phyloP scores from a whole-genome alignment of 1,140 invertebrate species.

The Drosophila sucinea region DNA sequence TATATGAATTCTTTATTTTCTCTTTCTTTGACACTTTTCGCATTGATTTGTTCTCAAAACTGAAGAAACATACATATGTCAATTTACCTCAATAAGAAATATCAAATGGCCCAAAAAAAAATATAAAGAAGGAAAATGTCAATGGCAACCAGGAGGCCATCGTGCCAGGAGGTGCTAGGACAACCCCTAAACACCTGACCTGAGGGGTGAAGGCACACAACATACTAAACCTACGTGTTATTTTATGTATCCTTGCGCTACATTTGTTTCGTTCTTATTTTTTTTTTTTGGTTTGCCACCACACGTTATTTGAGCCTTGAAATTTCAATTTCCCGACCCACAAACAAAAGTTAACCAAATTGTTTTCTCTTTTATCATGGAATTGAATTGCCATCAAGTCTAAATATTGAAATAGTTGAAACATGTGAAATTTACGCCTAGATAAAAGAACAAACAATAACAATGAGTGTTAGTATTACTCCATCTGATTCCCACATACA shows the following conservation, averaged over 20 bases:
- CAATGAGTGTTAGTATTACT: constrained; percentile 3
- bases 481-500: not conserved
- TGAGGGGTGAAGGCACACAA: not conserved
- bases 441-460: constrained; percentile 5
- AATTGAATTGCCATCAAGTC: constrained; percentile 13
- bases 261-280: not conserved
- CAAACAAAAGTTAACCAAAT: constrained; percentile 11
- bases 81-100: constrained; percentile 1
- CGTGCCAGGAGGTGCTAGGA: not conserved
- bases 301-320: constrained; percentile 6
- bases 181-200: constrained; percentile 7
- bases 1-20: not conserved
- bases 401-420: constrained; percentile 18
- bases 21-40: constrained; percentile 4
- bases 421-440: constrained; percentile 1
- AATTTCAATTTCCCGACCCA: constrained; percentile 9
- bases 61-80: not conserved
- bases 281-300: not conserved
- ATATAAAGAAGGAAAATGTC: not conserved
- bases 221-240: too few species aligned
- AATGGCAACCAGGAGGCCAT: constrained; percentile 3
- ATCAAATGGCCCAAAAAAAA: not conserved
- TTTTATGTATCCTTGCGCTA: constrained; percentile 10
- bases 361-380: not conserved
- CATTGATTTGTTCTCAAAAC: constrained; percentile 28